Evolutionary conservation across 2,888 invertebrate genomes (phyloP), one percentile per base, ranked within the genome.

Genomic region (Apotomis capreana): DNA sequence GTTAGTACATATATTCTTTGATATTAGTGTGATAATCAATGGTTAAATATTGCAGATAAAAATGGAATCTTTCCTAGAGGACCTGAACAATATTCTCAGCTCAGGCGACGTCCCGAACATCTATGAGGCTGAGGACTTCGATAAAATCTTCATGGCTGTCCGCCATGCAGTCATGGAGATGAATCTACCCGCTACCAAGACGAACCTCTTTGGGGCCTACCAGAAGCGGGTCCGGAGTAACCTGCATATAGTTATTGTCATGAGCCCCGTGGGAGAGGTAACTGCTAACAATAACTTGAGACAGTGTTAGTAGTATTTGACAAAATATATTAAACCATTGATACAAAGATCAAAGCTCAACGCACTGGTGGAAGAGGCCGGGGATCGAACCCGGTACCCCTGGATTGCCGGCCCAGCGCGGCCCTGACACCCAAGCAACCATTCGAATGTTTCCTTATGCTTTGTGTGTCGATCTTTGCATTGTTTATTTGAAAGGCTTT

Each of bases 71-170:
- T 98, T 98, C 87, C 92, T 98, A 64, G 98, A 98, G 85, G 98
- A 98, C 80, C 92, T 98, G 60, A 98, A 98, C 88, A 98, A 97
- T 82, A 94, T 98, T 67, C 86, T 98, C 37, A 98, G 97, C 83
- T 96, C 97, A 9, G 98, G 98, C 0, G 98, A 98, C 85, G 97
- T 98, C 3, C 98, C 98, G 0, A 98, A 97, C 83, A 95, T 98
- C 26, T 98, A 96, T 86, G 95, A 96, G 68, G 94, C 95, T 3
- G 98, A 98, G 77, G 98, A 98, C 83, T 83, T 96, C 64, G 97
- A 97, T 77, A 94, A 92, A 80, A 96, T 97, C 75, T 96, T 93
- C 87, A 94, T 95, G 80, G 93, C 95, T 0, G 96, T 96, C 91
- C 96, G 96, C 59, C 96, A 96, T 63, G 94, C 95, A 0, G 95